Percentiles rank a stretch among this genome's conserved stretches.
These are phyloP conservation scores for Meda fulgida DNA, from an alignment of 2,797 vertebrate species.

Conservation along the genomic window DNA sequence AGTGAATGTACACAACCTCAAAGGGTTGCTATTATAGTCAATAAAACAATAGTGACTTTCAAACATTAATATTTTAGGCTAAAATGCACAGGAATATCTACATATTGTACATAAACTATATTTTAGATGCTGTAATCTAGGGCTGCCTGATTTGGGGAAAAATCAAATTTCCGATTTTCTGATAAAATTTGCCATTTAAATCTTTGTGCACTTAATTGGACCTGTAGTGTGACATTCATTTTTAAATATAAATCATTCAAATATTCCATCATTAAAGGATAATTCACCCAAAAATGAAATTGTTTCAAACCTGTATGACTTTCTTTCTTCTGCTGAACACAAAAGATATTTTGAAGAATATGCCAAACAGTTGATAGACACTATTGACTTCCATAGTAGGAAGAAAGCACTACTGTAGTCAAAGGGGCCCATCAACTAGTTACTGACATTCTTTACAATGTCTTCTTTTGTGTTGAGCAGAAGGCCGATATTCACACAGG, in stretches of 20 bases:
- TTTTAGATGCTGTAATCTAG: neutral
- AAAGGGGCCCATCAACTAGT: too few species aligned
- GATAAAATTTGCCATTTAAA: neutral
- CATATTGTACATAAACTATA: neutral
- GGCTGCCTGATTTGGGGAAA: neutral
- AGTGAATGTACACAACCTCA: neutral
- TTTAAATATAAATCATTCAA: neutral
- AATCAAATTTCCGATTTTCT: rapidly evolving
- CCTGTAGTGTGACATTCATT: neutral
- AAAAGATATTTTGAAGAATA: too few species aligned
- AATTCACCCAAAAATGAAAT: too few species aligned
- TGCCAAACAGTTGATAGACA: too few species aligned
- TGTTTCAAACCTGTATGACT: neutral
- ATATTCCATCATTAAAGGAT: neutral
- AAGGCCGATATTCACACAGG: neutral
- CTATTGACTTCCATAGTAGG: too few species aligned
- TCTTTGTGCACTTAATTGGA: neutral
- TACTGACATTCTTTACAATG: too few species aligned
- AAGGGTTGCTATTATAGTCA: neutral
- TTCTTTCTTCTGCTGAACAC: too few species aligned
- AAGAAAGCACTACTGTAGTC: too few species aligned
- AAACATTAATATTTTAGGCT: neutral
- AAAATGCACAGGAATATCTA: neutral
- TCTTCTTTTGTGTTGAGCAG: neutral
- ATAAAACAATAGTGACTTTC: neutral